phyloP scores from a whole-genome alignment of 1,140 invertebrate genomes.

The Stegodyphus dumicola region DNA sequence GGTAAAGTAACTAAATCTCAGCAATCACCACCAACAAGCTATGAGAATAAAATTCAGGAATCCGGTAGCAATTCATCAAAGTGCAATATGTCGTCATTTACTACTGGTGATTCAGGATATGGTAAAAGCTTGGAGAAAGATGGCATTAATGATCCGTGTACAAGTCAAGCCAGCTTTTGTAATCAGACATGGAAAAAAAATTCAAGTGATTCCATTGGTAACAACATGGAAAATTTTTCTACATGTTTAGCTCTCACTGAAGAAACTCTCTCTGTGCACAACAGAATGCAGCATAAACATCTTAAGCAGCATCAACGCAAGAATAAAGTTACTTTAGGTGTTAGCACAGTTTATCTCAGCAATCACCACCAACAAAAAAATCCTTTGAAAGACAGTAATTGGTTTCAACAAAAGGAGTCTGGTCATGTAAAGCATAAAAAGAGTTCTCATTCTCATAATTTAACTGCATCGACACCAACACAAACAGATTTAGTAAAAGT shows the following conservation, averaged over 20 bases:
- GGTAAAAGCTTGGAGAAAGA: conserved; percentile 46
- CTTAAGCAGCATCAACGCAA: conserved; percentile 40
- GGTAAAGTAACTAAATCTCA: conserved; percentile 14
- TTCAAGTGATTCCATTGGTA: background rate
- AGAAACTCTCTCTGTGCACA: conserved; percentile 44
- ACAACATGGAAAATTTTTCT: conserved; percentile 26
- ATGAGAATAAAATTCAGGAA: conserved; percentile 64
- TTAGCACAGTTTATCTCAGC: no score
- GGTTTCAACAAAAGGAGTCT: conserved; percentile 19
- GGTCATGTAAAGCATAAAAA: conserved; percentile 20
- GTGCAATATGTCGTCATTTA: conserved; percentile 57
- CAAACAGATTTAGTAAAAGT: conserved; percentile 7
- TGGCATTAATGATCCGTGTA: conserved; percentile 4
- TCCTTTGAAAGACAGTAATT: background rate
- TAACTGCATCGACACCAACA: background rate
- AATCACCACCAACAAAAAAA: no score
- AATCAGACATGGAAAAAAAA: conserved; percentile 9
- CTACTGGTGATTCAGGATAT: conserved; percentile 63
- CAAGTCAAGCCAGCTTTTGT: conserved; percentile 1
- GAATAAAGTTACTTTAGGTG: background rate
- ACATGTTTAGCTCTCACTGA: conserved; percentile 53
- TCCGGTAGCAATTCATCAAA: conserved; percentile 62
- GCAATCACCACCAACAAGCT: conserved; percentile 7
- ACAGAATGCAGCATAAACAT: conserved; percentile 52
- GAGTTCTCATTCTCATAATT: background rate